A percentile compares a stretch with the other conserved stretches of the same genome.
Evolutionary conservation across 2,797 vertebrate species (phyloP).

Genomic region (Gorsachius magnificus): DNA sequence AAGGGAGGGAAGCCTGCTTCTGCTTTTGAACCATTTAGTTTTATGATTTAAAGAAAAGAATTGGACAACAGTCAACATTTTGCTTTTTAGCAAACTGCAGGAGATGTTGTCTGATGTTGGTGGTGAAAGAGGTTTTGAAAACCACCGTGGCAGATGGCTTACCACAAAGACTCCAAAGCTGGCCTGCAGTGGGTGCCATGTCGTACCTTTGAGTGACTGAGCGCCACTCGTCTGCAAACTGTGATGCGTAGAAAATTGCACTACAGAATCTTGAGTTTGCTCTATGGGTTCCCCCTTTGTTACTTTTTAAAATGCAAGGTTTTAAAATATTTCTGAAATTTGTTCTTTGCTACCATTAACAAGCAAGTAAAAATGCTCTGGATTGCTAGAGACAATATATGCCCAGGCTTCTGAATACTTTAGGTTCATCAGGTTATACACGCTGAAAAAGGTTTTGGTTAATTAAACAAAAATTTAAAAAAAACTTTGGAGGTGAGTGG

Average conservation of each 20-base stretch:
- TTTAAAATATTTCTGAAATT: background rate
- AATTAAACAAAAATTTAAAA: rapidly evolving
- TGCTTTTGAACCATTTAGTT: background rate
- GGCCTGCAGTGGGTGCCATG: background rate
- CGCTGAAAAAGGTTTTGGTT: background rate
- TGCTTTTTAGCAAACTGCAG: slow-evolving; percentile 27
- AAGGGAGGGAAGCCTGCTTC: background rate
- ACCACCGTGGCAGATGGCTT: slow-evolving; percentile 49
- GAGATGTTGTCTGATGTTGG: slow-evolving; percentile 28
- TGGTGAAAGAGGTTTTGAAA: slow-evolving; percentile 40
- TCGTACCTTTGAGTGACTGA: background rate
- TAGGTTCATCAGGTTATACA: background rate
- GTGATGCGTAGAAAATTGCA: background rate
- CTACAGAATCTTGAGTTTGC: background rate
- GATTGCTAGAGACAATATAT: background rate
- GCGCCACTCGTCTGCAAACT: background rate
- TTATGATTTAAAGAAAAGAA: slow-evolving; percentile 15
- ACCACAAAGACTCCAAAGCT: slow-evolving; percentile 37
- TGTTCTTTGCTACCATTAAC: background rate
- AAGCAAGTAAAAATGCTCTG: background rate
- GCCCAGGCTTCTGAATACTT: background rate
- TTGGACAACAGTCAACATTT: slow-evolving; percentile 36
- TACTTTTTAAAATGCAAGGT: background rate
- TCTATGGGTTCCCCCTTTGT: background rate
- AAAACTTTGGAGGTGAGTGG: background rate